phyloP scores from a whole-genome alignment of 2,888 invertebrate genomes.

The Noctua janthe region DNA sequence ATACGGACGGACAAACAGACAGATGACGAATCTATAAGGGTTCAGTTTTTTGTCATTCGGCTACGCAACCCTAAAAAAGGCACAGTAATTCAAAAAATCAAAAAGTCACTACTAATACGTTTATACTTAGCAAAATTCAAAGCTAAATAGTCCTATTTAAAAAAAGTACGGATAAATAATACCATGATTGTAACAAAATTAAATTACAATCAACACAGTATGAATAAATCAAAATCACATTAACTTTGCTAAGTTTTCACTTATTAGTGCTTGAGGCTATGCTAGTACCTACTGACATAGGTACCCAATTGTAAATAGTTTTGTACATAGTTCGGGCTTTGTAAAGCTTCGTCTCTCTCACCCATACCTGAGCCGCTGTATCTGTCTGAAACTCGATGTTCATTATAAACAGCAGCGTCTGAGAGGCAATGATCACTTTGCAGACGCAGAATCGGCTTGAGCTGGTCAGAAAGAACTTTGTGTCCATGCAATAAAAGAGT shows the following conservation, averaged over 20 bases:
- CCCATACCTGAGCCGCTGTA: background rate
- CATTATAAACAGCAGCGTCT: background rate
- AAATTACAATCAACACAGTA: background rate
- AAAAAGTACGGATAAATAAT: background rate
- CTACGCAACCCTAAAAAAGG: background rate
- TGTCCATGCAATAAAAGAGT: background rate
- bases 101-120: background rate
- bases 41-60: too few relatives aligned
- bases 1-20: too few relatives aligned
- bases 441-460: background rate
- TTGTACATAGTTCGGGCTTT: background rate
- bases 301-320: background rate
- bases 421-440: background rate
- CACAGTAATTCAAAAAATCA: background rate
- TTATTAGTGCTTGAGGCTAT: background rate
- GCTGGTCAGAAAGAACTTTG: background rate
- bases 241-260: background rate
- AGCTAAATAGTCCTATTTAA: background rate
- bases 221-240: background rate
- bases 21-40: too few relatives aligned
- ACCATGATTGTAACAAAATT: background rate
- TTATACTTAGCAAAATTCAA: background rate
- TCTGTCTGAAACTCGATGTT: background rate
- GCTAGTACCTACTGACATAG: background rate
- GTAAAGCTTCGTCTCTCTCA: background rate